Conservation (phyloP, 1,140 invertebrate species). For the Acromyrmex charruanus region DNA sequence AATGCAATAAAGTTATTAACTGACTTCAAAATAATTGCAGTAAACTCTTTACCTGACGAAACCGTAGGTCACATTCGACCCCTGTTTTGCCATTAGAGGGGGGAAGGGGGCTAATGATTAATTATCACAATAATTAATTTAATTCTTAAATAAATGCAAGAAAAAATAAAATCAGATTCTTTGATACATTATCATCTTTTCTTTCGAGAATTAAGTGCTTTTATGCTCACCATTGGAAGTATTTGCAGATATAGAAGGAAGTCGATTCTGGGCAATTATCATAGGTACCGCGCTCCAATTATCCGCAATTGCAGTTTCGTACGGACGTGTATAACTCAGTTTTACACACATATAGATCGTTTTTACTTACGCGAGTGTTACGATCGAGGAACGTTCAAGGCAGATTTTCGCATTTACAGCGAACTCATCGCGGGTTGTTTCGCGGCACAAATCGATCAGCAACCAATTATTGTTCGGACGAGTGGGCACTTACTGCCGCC, state of each 20-base stretch:
- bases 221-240: background rate
- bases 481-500: conserved; percentile 63
- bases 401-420: conserved; percentile 64
- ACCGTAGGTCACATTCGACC: too few relatives aligned
- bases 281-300: conserved; percentile 50
- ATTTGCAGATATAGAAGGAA: conserved; percentile 46
- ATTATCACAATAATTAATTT: background rate
- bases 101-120: background rate
- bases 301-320: conserved; percentile 54
- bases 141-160: background rate
- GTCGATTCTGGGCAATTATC: conserved; percentile 45
- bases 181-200: background rate
- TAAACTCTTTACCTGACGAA: too few relatives aligned
- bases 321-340: conserved; percentile 39
- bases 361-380: conserved; percentile 22
- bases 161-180: background rate
- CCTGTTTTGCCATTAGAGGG: too few relatives aligned
- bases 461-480: conserved; percentile 71
- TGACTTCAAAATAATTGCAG: too few relatives aligned
- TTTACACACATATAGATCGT: conserved; percentile 15
- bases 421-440: conserved; percentile 53
- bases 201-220: conserved; percentile 1
- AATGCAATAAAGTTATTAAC: too few relatives aligned
- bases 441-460: conserved; percentile 68
- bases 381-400: conserved; percentile 22